Percentiles rank a stretch among this genome's conserved stretches.
Evolutionary conservation across 2,888 invertebrate species (phyloP).

Genomic region (Thereva unica): DNA sequence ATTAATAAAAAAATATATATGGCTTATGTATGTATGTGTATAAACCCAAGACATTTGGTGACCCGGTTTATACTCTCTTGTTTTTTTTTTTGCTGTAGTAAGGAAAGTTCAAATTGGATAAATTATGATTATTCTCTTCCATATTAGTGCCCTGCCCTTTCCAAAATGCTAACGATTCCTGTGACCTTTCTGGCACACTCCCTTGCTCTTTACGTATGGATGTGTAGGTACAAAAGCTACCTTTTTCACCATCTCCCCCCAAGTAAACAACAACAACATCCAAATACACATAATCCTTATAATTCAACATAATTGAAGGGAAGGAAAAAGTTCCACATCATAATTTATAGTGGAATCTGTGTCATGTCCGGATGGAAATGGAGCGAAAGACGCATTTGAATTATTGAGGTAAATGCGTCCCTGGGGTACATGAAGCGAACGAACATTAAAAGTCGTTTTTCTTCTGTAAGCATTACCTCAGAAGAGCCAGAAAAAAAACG

Average conservation of each 20-base stretch:
- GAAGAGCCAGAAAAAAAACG: not conserved
- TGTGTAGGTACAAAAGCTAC: not conserved
- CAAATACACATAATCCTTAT: not conserved
- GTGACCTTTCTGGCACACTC: no score
- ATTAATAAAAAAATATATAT: not conserved
- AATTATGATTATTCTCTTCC: not conserved
- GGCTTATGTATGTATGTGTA: not conserved
- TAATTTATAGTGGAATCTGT: slow-evolving; percentile 30
- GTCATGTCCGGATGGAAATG: slow-evolving; percentile 25
- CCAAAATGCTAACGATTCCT: no score
- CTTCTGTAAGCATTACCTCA: slow-evolving; percentile 21
- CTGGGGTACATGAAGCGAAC: slow-evolving; percentile 20
- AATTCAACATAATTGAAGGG: not conserved
- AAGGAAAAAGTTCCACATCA: slow-evolving; percentile 11
- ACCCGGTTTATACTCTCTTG: no score
- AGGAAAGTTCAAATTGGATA: no score
- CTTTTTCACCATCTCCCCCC: not conserved
- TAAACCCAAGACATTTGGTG: no score
- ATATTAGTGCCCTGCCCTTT: not conserved
- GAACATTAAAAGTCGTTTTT: slow-evolving; percentile 22
- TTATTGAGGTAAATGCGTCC: slow-evolving; percentile 34
- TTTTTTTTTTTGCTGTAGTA: no score
- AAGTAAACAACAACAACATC: not conserved
- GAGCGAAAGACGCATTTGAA: slow-evolving; percentile 26
- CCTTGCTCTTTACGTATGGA: not conserved